Percentiles rank a stretch among this genome's conserved stretches.
These are phyloP conservation scores for Macroteleia sp. DNA, from an alignment of 2,888 invertebrate species.

Conservation along the genomic window DNA sequence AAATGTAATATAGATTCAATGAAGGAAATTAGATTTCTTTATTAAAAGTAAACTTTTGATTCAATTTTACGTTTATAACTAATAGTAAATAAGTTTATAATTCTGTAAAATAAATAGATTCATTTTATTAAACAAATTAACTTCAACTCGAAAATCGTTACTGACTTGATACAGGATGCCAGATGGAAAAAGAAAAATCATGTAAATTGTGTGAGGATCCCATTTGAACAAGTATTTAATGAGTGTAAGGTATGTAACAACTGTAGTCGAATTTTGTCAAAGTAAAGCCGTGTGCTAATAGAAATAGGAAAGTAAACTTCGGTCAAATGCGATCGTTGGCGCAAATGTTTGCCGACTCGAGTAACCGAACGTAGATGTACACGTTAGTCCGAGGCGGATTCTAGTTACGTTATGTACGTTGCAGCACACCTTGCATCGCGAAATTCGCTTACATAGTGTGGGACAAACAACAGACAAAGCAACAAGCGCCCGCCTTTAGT, in stretches of 20 bases:
- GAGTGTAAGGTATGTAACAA: constrained; percentile 41
- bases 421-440: constrained; percentile 56
- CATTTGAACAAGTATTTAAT: constrained; percentile 49
- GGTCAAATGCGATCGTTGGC: constrained; percentile 72
- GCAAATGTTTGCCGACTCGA: constrained; percentile 76
- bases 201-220: constrained; percentile 21
- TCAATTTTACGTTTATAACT: no score
- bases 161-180: no score
- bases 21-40: no score
- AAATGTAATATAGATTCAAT: no score
- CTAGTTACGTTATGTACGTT: constrained; percentile 62
- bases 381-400: constrained; percentile 56
- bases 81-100: no score
- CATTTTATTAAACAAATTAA: no score
- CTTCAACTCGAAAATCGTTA: no score
- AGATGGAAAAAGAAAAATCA: no score
- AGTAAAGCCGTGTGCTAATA: constrained; percentile 73
- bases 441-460: constrained; percentile 63
- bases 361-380: constrained; percentile 69
- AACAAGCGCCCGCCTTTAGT: constrained; percentile 39
- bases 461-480: constrained; percentile 62
- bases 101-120: no score
- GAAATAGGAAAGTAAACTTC: constrained; percentile 76
- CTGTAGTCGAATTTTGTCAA: constrained; percentile 67
- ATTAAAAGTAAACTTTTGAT: no score